These are phyloP conservation scores for Pseudachorutes palmiensis DNA, from an alignment of 1,140 invertebrate species.

Conservation along the genomic window DNA sequence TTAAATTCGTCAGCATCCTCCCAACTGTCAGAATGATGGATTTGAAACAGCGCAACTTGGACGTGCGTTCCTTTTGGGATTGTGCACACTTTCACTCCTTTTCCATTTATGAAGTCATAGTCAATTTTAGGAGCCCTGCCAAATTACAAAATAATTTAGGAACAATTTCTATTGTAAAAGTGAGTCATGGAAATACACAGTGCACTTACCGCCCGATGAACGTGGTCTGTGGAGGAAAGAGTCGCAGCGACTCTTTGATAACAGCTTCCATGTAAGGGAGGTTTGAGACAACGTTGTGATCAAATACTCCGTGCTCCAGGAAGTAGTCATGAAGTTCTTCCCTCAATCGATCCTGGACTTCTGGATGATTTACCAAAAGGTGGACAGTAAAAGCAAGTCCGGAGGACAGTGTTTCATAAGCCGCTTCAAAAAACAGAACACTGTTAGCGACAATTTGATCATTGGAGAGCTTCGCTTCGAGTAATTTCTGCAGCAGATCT, in stretches of 20 bases:
- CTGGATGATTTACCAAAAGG: conserved; percentile 11
- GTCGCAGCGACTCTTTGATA: conserved; percentile 22
- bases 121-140: not conserved
- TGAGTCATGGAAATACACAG: not conserved
- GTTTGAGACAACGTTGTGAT: not conserved
- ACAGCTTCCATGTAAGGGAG: conserved; percentile 15
- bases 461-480: not conserved
- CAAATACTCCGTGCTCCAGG: not conserved
- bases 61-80: conserved; percentile 24
- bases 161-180: conserved; percentile 3
- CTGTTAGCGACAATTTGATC: conserved; percentile 26
- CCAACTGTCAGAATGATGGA: conserved; percentile 20
- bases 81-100: not conserved
- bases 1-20: conserved; percentile 14
- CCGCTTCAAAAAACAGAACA: conserved; percentile 31
- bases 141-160: not conserved
- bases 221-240: conserved; percentile 31
- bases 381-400: conserved; percentile 23
- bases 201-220: conserved; percentile 26
- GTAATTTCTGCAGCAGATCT: conserved; percentile 15
- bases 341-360: conserved; percentile 11
- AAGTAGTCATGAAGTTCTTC: conserved; percentile 16
- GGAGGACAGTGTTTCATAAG: conserved; percentile 23
- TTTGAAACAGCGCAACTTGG: conserved; percentile 25
- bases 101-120: not conserved